Percentiles rank a stretch among this genome's conserved stretches.
phyloP scores from a whole-genome alignment of 2,888 invertebrate species.

The Rhaphigaster nebulosa region DNA sequence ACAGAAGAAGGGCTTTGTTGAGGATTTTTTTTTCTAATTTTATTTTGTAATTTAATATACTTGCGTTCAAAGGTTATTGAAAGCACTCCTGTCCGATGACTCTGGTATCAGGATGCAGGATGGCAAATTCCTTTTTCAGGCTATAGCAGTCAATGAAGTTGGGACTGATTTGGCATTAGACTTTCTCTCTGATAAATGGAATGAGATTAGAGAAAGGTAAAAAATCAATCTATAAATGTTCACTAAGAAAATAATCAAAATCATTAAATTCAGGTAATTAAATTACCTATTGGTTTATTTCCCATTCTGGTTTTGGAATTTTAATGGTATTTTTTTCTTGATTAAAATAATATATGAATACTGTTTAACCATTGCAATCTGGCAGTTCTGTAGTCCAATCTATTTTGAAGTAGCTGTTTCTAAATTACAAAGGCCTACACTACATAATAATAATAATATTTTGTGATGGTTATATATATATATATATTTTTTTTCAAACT shows the following conservation, averaged over 20 bases:
- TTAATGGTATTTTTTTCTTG: too few species aligned
- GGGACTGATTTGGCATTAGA: constrained; percentile 50
- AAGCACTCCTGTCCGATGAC: constrained; percentile 41
- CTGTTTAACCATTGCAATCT: too few species aligned
- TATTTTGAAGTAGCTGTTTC: too few species aligned
- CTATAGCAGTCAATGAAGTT: constrained; percentile 34
- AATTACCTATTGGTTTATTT: too few species aligned
- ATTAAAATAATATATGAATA: too few species aligned
- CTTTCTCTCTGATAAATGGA: constrained; percentile 48
- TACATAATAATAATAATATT: too few species aligned
- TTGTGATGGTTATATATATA: too few species aligned
- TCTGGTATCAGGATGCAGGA: constrained; percentile 53
- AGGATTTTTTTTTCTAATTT: background rate
- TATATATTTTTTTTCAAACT: too few species aligned
- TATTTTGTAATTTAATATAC: background rate
- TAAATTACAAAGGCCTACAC: too few species aligned
- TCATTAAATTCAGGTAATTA: too few species aligned
- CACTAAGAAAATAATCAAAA: background rate
- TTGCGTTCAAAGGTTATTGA: background rate
- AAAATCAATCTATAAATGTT: background rate
- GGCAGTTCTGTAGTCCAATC: too few species aligned
- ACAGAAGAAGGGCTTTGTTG: background rate
- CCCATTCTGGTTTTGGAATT: too few species aligned
- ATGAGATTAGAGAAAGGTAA: constrained; percentile 33
- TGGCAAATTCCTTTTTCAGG: constrained; percentile 21